phyloP scores from a whole-genome alignment of 2,113 vertebrate genomes.

The Puntigrus tetrazona region DNA sequence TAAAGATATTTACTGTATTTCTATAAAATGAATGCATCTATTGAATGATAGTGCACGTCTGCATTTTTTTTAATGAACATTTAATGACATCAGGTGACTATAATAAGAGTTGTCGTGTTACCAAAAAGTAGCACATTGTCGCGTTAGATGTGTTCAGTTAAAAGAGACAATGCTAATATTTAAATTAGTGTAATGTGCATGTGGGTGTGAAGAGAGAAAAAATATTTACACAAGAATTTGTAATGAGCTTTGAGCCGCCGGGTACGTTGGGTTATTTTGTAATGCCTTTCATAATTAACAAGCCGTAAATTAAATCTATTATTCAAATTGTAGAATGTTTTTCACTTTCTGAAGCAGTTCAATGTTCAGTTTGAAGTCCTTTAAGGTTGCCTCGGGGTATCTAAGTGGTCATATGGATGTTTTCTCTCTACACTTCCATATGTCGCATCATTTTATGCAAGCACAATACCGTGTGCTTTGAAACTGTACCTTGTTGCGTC shows the following conservation, averaged over 20 bases:
- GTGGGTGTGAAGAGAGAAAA: conserved; percentile 46
- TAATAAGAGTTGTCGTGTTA: background rate
- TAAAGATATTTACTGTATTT: background rate
- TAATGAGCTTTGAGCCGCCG: conserved; percentile 38
- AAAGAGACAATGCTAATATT: conserved; percentile 30
- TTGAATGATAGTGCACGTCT: background rate
- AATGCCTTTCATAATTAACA: conserved; percentile 17
- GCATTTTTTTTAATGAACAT: background rate
- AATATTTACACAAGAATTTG: conserved; percentile 50
- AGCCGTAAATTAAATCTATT: background rate
- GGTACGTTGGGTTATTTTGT: conserved; percentile 32
- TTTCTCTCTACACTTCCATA: background rate
- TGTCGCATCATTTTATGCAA: background rate
- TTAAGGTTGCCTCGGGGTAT: no score
- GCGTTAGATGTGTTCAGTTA: background rate
- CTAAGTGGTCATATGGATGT: background rate
- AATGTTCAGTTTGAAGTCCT: background rate
- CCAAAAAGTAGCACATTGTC: background rate
- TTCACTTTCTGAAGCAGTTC: background rate
- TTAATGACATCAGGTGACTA: background rate
- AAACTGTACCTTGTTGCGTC: background rate
- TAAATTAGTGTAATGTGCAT: conserved; percentile 27
- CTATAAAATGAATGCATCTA: background rate
- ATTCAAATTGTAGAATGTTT: background rate
- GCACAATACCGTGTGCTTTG: background rate